phyloP scores from a whole-genome alignment of 2,888 invertebrate genomes.

The Lepidochitona cinerea region DNA sequence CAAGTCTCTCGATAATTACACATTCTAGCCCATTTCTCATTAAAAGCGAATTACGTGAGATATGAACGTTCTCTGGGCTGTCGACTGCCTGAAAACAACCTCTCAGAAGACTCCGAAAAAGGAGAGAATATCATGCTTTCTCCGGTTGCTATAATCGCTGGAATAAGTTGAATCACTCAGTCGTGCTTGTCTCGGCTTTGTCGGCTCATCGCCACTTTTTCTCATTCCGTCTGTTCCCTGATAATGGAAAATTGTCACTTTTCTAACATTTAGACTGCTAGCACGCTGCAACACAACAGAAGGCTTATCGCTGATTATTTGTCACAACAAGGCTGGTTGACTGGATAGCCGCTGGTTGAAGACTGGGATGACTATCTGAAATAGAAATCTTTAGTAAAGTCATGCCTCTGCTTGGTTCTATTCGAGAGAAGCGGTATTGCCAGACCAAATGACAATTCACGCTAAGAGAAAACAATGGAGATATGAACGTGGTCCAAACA shows the following conservation, averaged over 20 bases:
- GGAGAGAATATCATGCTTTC: neutral
- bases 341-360: too few relatives aligned
- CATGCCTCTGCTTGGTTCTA: too few relatives aligned
- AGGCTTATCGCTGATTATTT: neutral
- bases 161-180: neutral
- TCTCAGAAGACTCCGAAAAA: neutral
- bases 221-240: neutral
- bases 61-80: neutral
- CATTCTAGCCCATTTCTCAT: slow-evolving; percentile 6
- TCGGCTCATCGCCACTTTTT: neutral
- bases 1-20: neutral
- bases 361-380: too few relatives aligned
- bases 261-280: neutral
- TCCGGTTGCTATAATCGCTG: slow-evolving; percentile 2
- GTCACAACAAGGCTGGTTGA: neutral
- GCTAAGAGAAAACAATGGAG: too few relatives aligned
- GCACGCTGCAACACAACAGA: neutral
- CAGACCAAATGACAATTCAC: too few relatives aligned
- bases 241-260: neutral
- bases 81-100: neutral
- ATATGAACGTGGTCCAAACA: too few relatives aligned
- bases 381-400: too few relatives aligned
- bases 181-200: neutral
- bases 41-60: slow-evolving; percentile 6
- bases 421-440: too few relatives aligned